Base-by-base conservation (phyloP, 1,140 invertebrate genomes). In the Hylyphantes graminicola region DNA sequence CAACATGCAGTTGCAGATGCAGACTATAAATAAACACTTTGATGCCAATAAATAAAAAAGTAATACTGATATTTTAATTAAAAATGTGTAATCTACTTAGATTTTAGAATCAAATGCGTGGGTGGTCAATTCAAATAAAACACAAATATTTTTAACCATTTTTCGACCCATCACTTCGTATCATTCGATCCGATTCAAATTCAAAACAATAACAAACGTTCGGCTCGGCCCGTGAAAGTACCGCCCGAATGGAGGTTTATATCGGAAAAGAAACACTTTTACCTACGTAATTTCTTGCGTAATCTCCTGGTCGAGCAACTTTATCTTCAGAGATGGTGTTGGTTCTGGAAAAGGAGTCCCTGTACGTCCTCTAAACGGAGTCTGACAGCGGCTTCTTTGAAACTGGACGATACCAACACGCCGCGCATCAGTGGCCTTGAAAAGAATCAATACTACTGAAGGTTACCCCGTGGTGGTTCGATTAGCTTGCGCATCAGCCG, bases 371-470 rank as follows among this genome's bases (percentile, higher is more conserved):
- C 54, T 2, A 74, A 59, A 57, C 15, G 13, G 13, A 13, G 17
- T 6, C 35, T 50, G 12, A 50, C 11, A 59, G 10, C 13, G 3
- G 17, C 19, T 57, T 74, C 48, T 21, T n/a, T 74, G 10, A 35
- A n/a, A 8, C 51, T 57, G 17, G 19, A 17, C 17, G 12, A 55
- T 53, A 35, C 54, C 53, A 74, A 57, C 13, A 53, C 54, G 59
- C 59, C 72, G 50, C 13, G 17, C 13, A 70, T 12, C 19, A 15
- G 72, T 74, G 72, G 72, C 72, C 72, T 74, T 74, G 72, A 74
- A 21, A 9, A 21, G 53, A 74, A 74, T 74, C 72, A 74, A 74
- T 74, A 74, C 55, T 74, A 50, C 15, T 74, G 72, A 57, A 59
- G 72, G 72, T 74, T 74, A 55, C 72, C 54, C 19, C 10, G 57